These are phyloP conservation scores for Adoxophyes honmai DNA, from an alignment of 1,140 invertebrate genomes.

Conservation along the genomic window DNA sequence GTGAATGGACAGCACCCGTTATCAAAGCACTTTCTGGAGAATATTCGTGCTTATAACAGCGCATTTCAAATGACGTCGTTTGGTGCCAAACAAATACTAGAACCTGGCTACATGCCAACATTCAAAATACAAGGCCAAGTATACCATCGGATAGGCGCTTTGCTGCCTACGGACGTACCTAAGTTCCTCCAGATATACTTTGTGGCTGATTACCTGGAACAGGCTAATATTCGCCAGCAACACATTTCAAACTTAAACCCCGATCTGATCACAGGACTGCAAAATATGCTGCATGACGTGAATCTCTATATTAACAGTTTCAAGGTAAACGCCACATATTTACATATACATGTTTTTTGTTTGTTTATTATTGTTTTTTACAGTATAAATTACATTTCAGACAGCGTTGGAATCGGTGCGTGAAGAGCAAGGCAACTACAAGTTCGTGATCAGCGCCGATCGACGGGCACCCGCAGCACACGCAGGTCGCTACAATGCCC, in stretches of 20 bases:
- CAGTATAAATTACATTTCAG: too few relatives aligned
- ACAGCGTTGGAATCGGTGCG: background rate
- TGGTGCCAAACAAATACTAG: slow-evolving; percentile 37
- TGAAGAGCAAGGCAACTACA: background rate
- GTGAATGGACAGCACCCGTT: slow-evolving; percentile 22
- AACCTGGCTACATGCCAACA: slow-evolving; percentile 45
- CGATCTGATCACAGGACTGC: background rate
- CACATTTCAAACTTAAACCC: too few relatives aligned
- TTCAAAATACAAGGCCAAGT: slow-evolving; percentile 70
- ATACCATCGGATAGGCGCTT: slow-evolving; percentile 45
- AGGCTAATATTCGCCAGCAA: background rate
- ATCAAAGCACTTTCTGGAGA: slow-evolving; percentile 28
- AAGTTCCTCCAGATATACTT: slow-evolving; percentile 56
- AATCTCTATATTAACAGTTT: background rate
- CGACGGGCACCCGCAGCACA: slow-evolving; percentile 60
- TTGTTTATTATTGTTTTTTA: too few relatives aligned
- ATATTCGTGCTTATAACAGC: slow-evolving; percentile 25
- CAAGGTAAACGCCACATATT: too few relatives aligned
- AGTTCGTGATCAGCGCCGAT: slow-evolving; percentile 56
- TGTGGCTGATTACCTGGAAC: slow-evolving; percentile 35
- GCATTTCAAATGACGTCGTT: slow-evolving; percentile 64
- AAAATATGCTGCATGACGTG: background rate
- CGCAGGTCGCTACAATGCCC: slow-evolving; percentile 60
- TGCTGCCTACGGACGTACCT: slow-evolving; percentile 38
- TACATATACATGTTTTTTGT: too few relatives aligned